Percentiles rank a stretch among this genome's conserved stretches.
Evolutionary conservation across 2,888 invertebrate genomes (phyloP).

Genomic region (Caenorhabditis becei): DNA sequence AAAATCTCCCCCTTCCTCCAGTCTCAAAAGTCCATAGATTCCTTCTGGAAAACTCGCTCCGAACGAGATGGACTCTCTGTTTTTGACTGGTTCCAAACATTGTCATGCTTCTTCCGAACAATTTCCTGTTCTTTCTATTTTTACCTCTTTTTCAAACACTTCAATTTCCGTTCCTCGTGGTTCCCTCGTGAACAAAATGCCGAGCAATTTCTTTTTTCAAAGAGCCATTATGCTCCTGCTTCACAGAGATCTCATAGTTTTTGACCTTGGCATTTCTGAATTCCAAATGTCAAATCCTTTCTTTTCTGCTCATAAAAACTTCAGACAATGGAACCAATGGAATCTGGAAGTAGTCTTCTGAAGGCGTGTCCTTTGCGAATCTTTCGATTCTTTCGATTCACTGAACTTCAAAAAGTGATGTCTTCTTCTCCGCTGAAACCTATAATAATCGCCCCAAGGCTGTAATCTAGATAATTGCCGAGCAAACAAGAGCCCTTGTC

Average conservation of each 20-base stretch:
- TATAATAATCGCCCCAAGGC: conserved; percentile 30
- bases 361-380: background rate
- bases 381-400: conserved; percentile 1
- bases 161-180: conserved; percentile 1
- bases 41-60: too few species aligned
- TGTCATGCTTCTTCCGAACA: background rate
- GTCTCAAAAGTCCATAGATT: too few species aligned
- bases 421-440: conserved; percentile 14
- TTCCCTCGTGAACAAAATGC: background rate
- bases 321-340: too few species aligned
- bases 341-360: background rate
- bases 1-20: too few species aligned
- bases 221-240: too few species aligned
- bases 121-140: background rate
- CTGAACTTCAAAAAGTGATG: conserved; percentile 8
- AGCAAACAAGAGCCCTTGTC: conserved; percentile 2
- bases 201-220: background rate
- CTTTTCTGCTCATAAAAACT: too few species aligned
- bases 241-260: too few species aligned
- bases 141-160: background rate
- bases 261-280: too few species aligned
- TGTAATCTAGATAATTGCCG: conserved; percentile 35
- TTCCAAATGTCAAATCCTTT: too few species aligned
- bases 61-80: too few species aligned
- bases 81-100: too few species aligned